Conservation (phyloP, 2,888 invertebrate species). For the Thelaira solivaga region DNA sequence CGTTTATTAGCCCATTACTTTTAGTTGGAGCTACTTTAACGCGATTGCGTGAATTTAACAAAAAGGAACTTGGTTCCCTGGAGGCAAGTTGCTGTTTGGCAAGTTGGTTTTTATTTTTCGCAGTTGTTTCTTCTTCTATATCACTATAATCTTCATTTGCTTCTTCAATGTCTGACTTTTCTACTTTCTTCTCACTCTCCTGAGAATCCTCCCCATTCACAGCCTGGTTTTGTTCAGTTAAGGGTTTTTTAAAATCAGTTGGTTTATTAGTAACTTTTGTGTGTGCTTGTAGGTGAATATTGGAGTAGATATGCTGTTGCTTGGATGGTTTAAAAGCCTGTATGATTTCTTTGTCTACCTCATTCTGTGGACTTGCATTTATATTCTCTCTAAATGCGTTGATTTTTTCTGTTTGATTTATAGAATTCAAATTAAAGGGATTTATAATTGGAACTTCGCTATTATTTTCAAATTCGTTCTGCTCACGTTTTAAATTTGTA, state of each 20-base stretch:
- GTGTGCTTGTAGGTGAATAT: neutral
- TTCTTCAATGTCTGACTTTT: slow-evolving; percentile 43
- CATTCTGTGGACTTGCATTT: slow-evolving; percentile 32
- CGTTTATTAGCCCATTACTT: slow-evolving; percentile 53
- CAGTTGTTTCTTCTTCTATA: neutral
- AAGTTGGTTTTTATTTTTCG: slow-evolving; percentile 10
- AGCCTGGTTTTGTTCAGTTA: neutral
- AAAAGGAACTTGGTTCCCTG: slow-evolving; percentile 37
- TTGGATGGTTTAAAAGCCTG: neutral
- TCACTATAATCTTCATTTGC: slow-evolving; percentile 45
- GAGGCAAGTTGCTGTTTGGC: slow-evolving; percentile 47
- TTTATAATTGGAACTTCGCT: slow-evolving; percentile 50
- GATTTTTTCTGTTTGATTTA: slow-evolving; percentile 52
- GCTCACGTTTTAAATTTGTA: neutral
- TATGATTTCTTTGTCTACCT: slow-evolving; percentile 2
- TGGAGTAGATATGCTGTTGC: neutral
- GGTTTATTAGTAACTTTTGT: slow-evolving; percentile 19
- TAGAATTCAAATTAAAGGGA: slow-evolving; percentile 55
- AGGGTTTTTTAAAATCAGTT: slow-evolving; percentile 34
- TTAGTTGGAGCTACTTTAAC: slow-evolving; percentile 20
- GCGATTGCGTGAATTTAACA: slow-evolving; percentile 56
- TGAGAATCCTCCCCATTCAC: slow-evolving; percentile 14
- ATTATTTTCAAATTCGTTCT: neutral
- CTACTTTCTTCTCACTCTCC: slow-evolving; percentile 41
- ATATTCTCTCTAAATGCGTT: slow-evolving; percentile 40